Conservation (phyloP, 2,113 vertebrate genomes). For the Halichoerus grypus region DNA sequence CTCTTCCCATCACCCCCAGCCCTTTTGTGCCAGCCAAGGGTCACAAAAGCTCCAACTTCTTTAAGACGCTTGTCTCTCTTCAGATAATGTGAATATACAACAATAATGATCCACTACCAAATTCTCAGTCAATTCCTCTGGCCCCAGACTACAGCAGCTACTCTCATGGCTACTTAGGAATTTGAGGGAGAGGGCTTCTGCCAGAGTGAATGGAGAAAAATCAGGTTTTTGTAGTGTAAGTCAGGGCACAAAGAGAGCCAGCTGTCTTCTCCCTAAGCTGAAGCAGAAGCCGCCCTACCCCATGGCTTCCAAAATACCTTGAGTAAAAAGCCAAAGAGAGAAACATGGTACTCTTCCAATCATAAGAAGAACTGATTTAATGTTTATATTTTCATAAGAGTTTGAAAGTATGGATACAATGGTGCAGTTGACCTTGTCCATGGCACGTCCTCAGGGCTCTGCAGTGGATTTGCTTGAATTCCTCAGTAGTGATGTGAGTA, state of each 20-base stretch:
- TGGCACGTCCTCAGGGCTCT: background rate
- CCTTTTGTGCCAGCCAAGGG: background rate
- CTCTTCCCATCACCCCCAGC: background rate
- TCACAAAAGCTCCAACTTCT: background rate
- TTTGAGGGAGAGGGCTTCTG: background rate
- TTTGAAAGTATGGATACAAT: background rate
- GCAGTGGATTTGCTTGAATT: conserved; percentile 1
- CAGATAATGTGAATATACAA: background rate
- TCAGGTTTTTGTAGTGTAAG: background rate
- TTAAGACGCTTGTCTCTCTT: background rate
- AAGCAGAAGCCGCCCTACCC: background rate
- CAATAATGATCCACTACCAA: background rate
- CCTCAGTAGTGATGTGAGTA: background rate
- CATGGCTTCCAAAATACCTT: background rate
- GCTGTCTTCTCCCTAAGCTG: background rate
- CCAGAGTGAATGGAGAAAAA: background rate
- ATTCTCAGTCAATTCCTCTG: background rate
- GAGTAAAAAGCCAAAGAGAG: conserved; percentile 17
- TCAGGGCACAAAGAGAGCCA: background rate
- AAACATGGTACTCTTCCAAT: background rate
- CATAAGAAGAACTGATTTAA: background rate
- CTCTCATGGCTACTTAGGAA: background rate
- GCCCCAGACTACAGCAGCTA: background rate
- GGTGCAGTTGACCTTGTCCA: background rate
- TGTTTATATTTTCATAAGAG: background rate